Evolutionary conservation across 2,797 vertebrate species (phyloP).

Genomic region (Molossus molossus): DNA sequence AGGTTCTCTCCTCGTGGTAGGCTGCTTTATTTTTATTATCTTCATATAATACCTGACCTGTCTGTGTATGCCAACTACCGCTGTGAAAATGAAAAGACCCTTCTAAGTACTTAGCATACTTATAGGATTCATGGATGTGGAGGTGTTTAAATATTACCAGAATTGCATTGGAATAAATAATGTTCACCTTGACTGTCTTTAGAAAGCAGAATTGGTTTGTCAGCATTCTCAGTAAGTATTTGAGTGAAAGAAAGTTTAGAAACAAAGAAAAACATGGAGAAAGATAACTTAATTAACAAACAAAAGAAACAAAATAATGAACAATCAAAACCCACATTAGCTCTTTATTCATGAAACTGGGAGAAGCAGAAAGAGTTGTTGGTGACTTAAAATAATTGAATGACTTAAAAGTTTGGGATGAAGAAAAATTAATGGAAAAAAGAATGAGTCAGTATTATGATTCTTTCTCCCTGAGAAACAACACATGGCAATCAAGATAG

Average conservation of each 20-base stretch:
- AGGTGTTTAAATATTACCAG: conserved; percentile 62
- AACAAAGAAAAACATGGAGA: conserved; percentile 31
- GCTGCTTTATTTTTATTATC: conserved; percentile 73
- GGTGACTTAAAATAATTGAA: conserved; percentile 49
- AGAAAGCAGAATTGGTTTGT: conserved; percentile 61
- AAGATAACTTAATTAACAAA: background rate
- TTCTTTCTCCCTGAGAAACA: conserved; percentile 5
- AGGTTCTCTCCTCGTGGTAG: conserved; percentile 59
- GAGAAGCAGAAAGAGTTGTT: background rate
- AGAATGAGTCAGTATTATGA: background rate
- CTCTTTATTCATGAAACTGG: background rate
- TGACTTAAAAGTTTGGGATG: background rate
- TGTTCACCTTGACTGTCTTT: background rate
- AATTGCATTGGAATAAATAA: conserved; percentile 63
- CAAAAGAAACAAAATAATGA: background rate
- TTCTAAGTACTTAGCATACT: conserved; percentile 42
- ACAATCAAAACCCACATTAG: background rate
- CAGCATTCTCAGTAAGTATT: conserved; percentile 41
- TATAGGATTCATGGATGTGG: conserved; percentile 36
- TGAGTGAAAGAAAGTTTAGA: conserved; percentile 49
- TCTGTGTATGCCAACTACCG: conserved; percentile 33
- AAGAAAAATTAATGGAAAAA: background rate
- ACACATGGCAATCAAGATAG: background rate
- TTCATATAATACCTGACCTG: conserved; percentile 60
- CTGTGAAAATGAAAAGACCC: conserved; percentile 70